These are phyloP conservation scores for Falco rusticolus DNA, from an alignment of 2,797 vertebrate species.

Conservation along the genomic window DNA sequence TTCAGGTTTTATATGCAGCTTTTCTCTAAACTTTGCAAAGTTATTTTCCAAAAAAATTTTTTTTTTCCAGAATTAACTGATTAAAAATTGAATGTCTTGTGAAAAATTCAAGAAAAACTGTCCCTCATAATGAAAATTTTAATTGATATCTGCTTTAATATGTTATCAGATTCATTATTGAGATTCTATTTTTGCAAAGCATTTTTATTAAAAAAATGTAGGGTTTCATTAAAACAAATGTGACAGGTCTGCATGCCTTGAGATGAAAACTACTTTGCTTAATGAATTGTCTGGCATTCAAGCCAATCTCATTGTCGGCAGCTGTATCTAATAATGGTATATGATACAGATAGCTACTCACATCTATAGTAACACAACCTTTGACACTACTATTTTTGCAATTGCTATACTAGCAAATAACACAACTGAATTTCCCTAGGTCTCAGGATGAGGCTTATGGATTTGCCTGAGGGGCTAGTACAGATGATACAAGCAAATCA, in stretches of 20 bases:
- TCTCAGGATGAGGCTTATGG: neutral
- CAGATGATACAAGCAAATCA: neutral
- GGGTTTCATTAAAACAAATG: constrained; percentile 12
- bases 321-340: neutral
- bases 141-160: constrained; percentile 51
- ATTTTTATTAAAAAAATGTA: neutral
- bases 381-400: neutral
- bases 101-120: constrained; percentile 47
- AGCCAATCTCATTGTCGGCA: neutral
- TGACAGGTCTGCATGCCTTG: neutral
- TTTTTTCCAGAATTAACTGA: neutral
- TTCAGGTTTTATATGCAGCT: neutral
- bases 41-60: neutral
- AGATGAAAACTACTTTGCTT: constrained; percentile 10
- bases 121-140: constrained; percentile 36
- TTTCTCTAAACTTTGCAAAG: neutral
- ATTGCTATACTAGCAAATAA: neutral
- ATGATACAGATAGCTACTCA: neutral
- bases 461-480: neutral
- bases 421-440: neutral
- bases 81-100: constrained; percentile 26
- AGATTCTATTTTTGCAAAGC: constrained; percentile 17
- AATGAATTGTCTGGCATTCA: constrained; percentile 28
- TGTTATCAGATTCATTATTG: neutral
- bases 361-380: neutral